These are phyloP conservation scores for Hecatera dysodea DNA, from an alignment of 2,888 invertebrate species.

Conservation along the genomic window DNA sequence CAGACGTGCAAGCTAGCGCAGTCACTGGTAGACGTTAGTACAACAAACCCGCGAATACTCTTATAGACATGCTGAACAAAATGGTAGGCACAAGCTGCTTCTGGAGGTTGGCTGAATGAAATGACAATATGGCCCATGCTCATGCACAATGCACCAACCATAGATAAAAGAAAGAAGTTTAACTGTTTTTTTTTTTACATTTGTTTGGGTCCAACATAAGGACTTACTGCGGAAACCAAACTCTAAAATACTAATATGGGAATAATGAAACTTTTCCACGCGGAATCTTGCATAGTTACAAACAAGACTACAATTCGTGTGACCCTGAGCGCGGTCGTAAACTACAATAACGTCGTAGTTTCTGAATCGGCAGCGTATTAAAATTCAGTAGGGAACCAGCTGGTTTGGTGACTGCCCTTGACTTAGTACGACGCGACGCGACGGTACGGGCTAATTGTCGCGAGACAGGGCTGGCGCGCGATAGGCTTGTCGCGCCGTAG, in stretches of 20 bases:
- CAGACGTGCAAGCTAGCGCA: background rate
- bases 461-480: conserved; percentile 51
- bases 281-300: conserved; percentile 70
- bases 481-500: conserved; percentile 13
- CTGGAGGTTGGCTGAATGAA: too few relatives aligned
- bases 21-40: background rate
- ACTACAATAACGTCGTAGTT: conserved; percentile 77
- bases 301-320: conserved; percentile 58
- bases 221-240: too few relatives aligned
- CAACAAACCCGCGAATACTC: too few relatives aligned
- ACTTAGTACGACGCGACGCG: conserved; percentile 74
- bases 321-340: conserved; percentile 84
- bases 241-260: background rate
- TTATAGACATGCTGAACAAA: too few relatives aligned
- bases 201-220: too few relatives aligned
- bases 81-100: too few relatives aligned
- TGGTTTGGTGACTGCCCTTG: conserved; percentile 86
- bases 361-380: conserved; percentile 79
- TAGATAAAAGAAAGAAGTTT: too few relatives aligned
- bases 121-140: too few relatives aligned
- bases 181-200: too few relatives aligned
- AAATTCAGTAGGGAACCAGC: conserved; percentile 86
- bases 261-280: conserved; percentile 36
- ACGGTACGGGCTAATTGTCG: conserved; percentile 65
- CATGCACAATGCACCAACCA: too few relatives aligned